Evolutionary conservation across 2,113 vertebrate genomes (phyloP).

Genomic region (Syngnathus floridae): DNA sequence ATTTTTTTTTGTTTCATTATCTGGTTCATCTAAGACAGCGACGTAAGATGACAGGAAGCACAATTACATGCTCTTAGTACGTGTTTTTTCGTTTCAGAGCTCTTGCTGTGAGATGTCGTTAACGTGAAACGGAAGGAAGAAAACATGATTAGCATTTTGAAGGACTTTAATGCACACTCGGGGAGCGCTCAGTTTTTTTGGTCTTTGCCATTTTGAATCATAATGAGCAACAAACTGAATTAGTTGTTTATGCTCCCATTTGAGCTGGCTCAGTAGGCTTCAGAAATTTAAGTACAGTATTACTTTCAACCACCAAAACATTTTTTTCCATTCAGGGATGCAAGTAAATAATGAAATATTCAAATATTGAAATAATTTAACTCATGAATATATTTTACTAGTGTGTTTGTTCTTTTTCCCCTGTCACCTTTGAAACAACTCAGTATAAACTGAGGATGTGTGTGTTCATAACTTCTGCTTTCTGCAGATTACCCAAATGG

Average conservation of each 20-base stretch:
- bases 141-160: background rate
- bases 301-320: no score
- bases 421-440: slow-evolving; percentile 1
- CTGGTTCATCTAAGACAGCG: background rate
- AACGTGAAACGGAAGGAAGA: background rate
- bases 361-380: no score
- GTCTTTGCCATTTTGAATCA: background rate
- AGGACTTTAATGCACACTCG: background rate
- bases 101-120: background rate
- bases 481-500: slow-evolving; percentile 91
- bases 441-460: background rate
- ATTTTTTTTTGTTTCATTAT: no score
- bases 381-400: no score
- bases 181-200: background rate
- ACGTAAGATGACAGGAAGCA: background rate
- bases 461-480: background rate
- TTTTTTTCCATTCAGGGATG: no score
- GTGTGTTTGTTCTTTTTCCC: background rate
- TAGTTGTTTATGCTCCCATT: background rate
- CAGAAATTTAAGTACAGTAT: no score
- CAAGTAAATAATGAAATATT: no score
- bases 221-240: background rate
- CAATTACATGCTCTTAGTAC: background rate
- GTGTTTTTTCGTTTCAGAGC: background rate
- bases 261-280: background rate